Evolutionary conservation across 2,113 vertebrate genomes (phyloP).

Genomic region (Crocuta crocuta): DNA sequence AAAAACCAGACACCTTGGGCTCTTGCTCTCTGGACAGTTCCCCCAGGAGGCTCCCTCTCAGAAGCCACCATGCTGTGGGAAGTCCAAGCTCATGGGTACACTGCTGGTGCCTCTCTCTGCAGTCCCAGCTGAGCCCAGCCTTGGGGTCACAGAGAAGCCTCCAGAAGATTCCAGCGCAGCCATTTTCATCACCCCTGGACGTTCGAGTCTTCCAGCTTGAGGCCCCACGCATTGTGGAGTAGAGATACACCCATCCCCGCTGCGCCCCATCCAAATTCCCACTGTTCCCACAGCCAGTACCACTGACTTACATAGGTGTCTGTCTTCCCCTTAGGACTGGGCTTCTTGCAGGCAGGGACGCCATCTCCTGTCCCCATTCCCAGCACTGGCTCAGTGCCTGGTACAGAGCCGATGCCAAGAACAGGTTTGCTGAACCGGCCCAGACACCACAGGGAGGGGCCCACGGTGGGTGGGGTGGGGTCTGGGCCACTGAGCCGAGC

Average conservation of each 20-base stretch:
- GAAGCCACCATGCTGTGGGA: neutral
- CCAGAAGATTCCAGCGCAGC: neutral
- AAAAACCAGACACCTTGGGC: neutral
- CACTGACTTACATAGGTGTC: neutral
- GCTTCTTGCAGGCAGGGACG: neutral
- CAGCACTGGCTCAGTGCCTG: neutral
- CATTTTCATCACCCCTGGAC: no score
- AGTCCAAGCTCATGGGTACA: neutral
- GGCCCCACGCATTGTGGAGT: neutral
- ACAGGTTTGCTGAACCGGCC: neutral
- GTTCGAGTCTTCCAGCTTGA: neutral
- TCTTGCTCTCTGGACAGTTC: neutral
- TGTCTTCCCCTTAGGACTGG: neutral
- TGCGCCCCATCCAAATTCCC: neutral
- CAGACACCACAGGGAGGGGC: neutral
- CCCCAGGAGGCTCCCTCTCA: neutral
- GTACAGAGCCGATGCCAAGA: neutral
- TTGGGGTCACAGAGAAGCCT: neutral
- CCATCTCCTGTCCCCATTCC: accelerated
- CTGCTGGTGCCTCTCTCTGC: neutral
- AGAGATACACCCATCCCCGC: accelerated
- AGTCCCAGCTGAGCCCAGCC: neutral
- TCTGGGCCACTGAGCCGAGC: neutral
- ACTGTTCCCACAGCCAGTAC: neutral
- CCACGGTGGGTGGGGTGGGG: accelerated